These are phyloP conservation scores for Diplosoma virens DNA, from an alignment of 23 tunicate species.

Conservation along the genomic window DNA sequence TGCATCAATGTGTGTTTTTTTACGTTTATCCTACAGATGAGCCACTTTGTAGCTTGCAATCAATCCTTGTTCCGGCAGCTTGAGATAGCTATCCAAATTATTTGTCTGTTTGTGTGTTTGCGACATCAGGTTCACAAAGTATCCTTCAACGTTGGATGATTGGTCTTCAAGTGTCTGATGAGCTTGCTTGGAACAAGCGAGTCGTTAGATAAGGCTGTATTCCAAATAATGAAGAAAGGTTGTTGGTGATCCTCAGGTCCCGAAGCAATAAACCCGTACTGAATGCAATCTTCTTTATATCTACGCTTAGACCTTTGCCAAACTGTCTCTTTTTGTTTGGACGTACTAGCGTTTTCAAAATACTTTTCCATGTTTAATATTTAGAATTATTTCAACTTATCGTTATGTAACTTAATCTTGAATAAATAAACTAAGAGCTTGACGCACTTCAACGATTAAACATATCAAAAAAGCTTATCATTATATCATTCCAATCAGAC, in stretches of 20 bases:
- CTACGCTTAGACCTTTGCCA: constrained; percentile 1
- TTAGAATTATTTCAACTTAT: no score
- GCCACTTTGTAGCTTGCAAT: constrained; percentile 54
- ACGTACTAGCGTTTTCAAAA: constrained; percentile 8
- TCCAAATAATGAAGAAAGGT: constrained; percentile 19
- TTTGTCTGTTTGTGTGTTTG: constrained; percentile 44
- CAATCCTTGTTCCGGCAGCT: constrained; percentile 53
- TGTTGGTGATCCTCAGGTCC: constrained; percentile 25
- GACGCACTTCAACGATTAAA: background rate
- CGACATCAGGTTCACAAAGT: constrained; percentile 37
- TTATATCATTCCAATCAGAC: background rate
- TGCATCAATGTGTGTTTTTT: constrained; percentile 47
- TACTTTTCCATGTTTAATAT: background rate
- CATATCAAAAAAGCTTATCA: background rate
- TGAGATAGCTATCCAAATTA: constrained; percentile 21
- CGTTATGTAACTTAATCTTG: background rate
- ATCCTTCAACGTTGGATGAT: constrained; percentile 39
- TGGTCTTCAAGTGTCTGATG: constrained; percentile 36
- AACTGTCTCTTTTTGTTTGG: constrained; percentile 6
- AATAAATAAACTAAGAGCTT: background rate
- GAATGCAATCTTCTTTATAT: constrained; percentile 20
- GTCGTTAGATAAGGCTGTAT: constrained; percentile 47
- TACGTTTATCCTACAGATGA: constrained; percentile 53
- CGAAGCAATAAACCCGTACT: constrained; percentile 26
- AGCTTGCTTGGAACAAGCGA: constrained; percentile 58